These are phyloP conservation scores for Zygogramma bicolorata DNA, from an alignment of 2,888 invertebrate genomes.

Conservation along the genomic window DNA sequence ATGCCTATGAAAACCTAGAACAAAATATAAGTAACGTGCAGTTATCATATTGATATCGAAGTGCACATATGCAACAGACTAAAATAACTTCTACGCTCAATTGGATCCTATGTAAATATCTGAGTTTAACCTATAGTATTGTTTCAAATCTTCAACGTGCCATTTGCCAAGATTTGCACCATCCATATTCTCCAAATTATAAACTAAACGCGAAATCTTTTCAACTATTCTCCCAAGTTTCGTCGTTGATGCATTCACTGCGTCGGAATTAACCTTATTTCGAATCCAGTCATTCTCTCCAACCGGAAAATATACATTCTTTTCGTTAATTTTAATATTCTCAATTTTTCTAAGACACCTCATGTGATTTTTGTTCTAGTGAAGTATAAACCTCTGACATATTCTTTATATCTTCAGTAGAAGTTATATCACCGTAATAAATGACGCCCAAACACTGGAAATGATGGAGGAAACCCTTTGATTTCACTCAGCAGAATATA, in stretches of 20 bases:
- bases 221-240: conserved; percentile 21
- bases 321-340: conserved; percentile 32
- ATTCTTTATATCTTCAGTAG: conserved; percentile 22
- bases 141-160: conserved; percentile 17
- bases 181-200: neutral
- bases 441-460: conserved; percentile 45
- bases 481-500: conserved; percentile 51
- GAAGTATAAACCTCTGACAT: conserved; percentile 4
- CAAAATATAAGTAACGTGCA: too few species aligned
- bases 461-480: conserved; percentile 47
- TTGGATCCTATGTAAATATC: conserved; percentile 26
- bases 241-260: conserved; percentile 22
- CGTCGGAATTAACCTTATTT: conserved; percentile 34
- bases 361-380: conserved; percentile 15
- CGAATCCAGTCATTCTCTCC: conserved; percentile 30
- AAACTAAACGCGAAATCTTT: neutral
- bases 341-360: conserved; percentile 22
- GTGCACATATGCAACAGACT: too few species aligned
- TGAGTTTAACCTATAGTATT: conserved; percentile 27
- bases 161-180: neutral
- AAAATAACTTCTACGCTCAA: neutral
- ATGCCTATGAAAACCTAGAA: too few species aligned
- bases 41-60: too few species aligned
- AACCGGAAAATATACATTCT: conserved; percentile 19
- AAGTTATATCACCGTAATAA: conserved; percentile 28